Conservation (phyloP, 1,140 invertebrate genomes). For the Heliconius eleuchia region DNA sequence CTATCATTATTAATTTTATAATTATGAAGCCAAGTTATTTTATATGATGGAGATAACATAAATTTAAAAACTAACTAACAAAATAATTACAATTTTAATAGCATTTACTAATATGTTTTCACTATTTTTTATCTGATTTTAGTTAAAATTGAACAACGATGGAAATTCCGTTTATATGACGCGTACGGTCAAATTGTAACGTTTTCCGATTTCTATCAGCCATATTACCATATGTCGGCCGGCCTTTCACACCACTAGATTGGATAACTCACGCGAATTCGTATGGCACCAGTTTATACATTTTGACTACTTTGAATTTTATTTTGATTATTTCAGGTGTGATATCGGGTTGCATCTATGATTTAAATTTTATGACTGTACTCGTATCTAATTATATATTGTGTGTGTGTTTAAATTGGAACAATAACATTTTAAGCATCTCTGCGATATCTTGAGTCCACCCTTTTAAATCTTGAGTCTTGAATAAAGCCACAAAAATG, state of each 20-base stretch:
- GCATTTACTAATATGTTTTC: too few relatives aligned
- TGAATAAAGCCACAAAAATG: constrained; percentile 48
- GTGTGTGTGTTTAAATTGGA: background rate
- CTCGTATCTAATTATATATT: background rate
- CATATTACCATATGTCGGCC: constrained; percentile 68
- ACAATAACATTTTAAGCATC: background rate
- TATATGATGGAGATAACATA: too few relatives aligned
- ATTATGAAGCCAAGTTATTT: too few relatives aligned
- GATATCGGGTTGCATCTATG: too few relatives aligned
- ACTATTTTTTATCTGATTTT: background rate
- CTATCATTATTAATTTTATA: too few relatives aligned
- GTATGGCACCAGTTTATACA: background rate
- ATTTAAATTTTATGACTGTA: background rate
- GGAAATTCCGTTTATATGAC: constrained; percentile 12
- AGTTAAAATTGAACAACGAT: background rate
- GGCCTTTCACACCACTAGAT: constrained; percentile 65
- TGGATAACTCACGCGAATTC: constrained; percentile 60
- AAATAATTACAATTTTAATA: too few relatives aligned
- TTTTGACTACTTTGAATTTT: background rate
- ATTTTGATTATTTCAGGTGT: background rate
- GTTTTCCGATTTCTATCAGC: constrained; percentile 69
- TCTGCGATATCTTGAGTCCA: background rate
- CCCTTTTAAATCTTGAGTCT: constrained; percentile 21
- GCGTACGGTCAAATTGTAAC: constrained; percentile 14
- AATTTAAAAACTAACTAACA: too few relatives aligned